Evolutionary conservation across 2,113 vertebrate genomes (phyloP), one percentile per base, ranked within the genome.

Genomic region (Bos indicus): DNA sequence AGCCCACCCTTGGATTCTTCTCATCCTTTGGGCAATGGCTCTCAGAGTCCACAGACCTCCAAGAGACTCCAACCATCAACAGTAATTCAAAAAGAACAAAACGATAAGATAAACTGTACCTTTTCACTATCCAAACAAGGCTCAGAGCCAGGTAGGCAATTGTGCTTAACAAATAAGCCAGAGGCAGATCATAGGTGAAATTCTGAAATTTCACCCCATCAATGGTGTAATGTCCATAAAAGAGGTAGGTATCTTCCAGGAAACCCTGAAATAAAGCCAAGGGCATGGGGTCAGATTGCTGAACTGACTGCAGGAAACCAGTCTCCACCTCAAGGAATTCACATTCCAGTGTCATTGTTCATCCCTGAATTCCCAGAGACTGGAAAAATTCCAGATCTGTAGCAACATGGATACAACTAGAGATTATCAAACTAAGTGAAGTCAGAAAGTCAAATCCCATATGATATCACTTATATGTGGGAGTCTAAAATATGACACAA

Each of bases 51-150:
- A 30, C 0, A 8, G 48, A 40, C 25, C 28, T 52, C 6, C 43
- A 67, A 46, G 1, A 48, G 88, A 84, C 33, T 40, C 3, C 52
- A 88, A 54, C 81, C 95, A 85, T 0, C 36, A 40, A 8, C 14
- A 60, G 23, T 54, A 92, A 84, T 80, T 90, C 97, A 95, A 33
- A 88, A 62, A 84, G 30, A 83, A 95, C 11, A 89, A 4, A 33
- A 26, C 14, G 86, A 14, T 52, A 87, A 21, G 51, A 21, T 11
- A 25, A 54, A 15, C 8, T 89, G 97, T 99, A 99, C 99, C 99
- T 99, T 98, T 99, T 99, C 77, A 99, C 99, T 62, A 99, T 99
- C 99, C 99, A 99, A 56, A 99, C 15, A 28, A 99, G 99, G 95
- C 99, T 99, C 96, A 99, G 98, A 2, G 99, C 98, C 89, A 99